phyloP scores from a whole-genome alignment of 2,888 invertebrate species.

The Brachypterus glaber region DNA sequence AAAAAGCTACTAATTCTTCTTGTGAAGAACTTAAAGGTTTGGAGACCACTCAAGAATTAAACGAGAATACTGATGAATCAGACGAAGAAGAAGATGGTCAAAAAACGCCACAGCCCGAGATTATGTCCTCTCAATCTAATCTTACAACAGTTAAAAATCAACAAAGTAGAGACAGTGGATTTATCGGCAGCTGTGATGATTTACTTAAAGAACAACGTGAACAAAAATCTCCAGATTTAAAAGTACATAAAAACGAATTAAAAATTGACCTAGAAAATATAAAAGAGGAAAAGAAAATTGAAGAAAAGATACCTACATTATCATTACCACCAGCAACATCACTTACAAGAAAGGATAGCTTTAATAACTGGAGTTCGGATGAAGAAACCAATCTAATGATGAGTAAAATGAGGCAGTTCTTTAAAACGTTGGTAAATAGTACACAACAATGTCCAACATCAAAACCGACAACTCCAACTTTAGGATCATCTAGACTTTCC shows the following conservation, averaged over 20 bases:
- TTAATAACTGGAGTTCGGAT: conserved; percentile 90
- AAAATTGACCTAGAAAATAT: conserved; percentile 49
- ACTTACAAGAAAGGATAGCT: conserved; percentile 75
- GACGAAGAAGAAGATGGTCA: conserved; percentile 59
- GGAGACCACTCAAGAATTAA: conserved; percentile 52
- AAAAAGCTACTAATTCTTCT: conserved; percentile 43
- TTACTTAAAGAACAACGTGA: conserved; percentile 59
- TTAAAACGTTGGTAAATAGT: conserved; percentile 79
- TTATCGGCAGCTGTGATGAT: conserved; percentile 82
- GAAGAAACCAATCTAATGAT: conserved; percentile 93
- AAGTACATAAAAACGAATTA: conserved; percentile 29
- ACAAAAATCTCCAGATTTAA: conserved; percentile 31
- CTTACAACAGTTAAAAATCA: conserved; percentile 61
- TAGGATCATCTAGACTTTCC: conserved; percentile 28
- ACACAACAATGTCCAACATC: conserved; percentile 42
- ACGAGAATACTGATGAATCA: conserved; percentile 46
- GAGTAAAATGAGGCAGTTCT: conserved; percentile 88
- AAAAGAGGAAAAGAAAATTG: conserved; percentile 49
- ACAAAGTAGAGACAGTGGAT: conserved; percentile 80
- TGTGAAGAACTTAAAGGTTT: conserved; percentile 56
- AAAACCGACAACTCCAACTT: conserved; percentile 44
- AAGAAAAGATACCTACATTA: conserved; percentile 32
- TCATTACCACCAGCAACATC: conserved; percentile 48
- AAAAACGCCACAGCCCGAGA: conserved; percentile 59
- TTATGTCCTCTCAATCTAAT: conserved; percentile 44